A percentile compares a stretch with the other conserved stretches of the same genome.
phyloP scores from a whole-genome alignment of 2,888 invertebrate genomes.

The Scaptomyza cyrtandrae region DNA sequence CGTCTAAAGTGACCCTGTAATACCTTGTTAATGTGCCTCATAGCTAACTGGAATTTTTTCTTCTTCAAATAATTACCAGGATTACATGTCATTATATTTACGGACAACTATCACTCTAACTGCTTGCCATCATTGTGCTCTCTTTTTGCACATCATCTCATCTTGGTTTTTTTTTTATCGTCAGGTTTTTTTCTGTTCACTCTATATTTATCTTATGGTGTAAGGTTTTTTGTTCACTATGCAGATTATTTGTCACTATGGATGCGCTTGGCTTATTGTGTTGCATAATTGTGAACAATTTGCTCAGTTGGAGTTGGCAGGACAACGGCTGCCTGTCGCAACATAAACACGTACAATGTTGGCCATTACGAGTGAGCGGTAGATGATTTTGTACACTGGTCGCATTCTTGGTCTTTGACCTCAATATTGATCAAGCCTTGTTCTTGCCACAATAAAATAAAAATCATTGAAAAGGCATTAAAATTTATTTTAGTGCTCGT shows the following conservation, averaged over 20 bases:
- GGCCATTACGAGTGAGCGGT: constrained; percentile 33
- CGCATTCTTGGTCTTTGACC: constrained; percentile 6
- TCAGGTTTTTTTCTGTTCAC: background rate
- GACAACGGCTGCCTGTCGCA: constrained; percentile 6
- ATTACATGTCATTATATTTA: background rate
- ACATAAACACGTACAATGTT: constrained; percentile 58
- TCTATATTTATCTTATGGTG: background rate
- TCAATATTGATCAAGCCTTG: constrained; percentile 59
- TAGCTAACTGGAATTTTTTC: no score
- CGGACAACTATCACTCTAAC: background rate
- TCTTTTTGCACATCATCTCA: background rate
- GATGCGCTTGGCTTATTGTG: background rate
- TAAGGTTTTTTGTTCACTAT: background rate
- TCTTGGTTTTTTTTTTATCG: background rate
- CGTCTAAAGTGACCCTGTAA: background rate
- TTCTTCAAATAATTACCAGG: background rate
- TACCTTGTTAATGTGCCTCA: background rate
- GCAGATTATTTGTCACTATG: constrained; percentile 17
- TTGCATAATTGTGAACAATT: constrained; percentile 5
- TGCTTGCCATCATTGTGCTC: background rate
- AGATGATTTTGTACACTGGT: constrained; percentile 20
- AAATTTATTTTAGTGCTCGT: constrained; percentile 75
- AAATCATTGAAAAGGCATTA: constrained; percentile 76
- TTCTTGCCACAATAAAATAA: constrained; percentile 42
- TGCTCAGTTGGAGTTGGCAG: background rate